These are phyloP conservation scores for Conomelus anceps DNA, from an alignment of 2,888 invertebrate species.

Conservation along the genomic window DNA sequence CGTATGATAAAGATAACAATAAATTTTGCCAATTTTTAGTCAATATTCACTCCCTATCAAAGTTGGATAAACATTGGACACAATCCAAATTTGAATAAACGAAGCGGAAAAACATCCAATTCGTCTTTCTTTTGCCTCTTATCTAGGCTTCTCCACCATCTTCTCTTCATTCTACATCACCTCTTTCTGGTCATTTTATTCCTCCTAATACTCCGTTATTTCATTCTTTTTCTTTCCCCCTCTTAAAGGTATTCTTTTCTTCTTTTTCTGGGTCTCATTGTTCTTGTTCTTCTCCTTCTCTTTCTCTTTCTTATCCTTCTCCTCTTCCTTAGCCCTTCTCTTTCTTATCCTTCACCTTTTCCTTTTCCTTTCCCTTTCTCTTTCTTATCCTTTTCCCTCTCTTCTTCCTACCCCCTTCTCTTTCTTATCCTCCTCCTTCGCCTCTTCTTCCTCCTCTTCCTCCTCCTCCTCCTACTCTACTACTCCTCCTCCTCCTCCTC, in stretches of 20 bases:
- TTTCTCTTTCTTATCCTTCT: not conserved
- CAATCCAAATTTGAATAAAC: not conserved
- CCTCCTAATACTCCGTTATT: too few relatives aligned
- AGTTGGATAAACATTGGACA: not conserved
- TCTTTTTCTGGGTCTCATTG: too few relatives aligned
- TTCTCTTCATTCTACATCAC: too few relatives aligned
- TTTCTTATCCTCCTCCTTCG: not conserved
- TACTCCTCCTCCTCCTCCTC: not conserved
- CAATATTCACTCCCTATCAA: not conserved
- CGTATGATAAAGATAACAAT: not conserved
- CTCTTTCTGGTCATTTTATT: too few relatives aligned
- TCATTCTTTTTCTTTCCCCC: too few relatives aligned
- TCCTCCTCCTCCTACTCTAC: not conserved
- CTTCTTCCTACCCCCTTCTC: not conserved
- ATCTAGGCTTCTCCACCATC: too few relatives aligned
- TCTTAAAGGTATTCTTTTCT: too few relatives aligned
- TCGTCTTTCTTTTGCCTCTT: not conserved
- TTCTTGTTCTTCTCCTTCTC: too few relatives aligned
- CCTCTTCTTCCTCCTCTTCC: not conserved
- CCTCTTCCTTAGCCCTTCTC: not conserved
- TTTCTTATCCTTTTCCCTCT: not conserved
- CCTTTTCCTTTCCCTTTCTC: too few relatives aligned
- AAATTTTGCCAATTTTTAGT: not conserved
- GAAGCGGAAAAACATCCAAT: not conserved
- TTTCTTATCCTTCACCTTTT: not conserved